These are phyloP conservation scores for Garrulus glandarius DNA, from an alignment of 2,797 vertebrate species.

Conservation along the genomic window DNA sequence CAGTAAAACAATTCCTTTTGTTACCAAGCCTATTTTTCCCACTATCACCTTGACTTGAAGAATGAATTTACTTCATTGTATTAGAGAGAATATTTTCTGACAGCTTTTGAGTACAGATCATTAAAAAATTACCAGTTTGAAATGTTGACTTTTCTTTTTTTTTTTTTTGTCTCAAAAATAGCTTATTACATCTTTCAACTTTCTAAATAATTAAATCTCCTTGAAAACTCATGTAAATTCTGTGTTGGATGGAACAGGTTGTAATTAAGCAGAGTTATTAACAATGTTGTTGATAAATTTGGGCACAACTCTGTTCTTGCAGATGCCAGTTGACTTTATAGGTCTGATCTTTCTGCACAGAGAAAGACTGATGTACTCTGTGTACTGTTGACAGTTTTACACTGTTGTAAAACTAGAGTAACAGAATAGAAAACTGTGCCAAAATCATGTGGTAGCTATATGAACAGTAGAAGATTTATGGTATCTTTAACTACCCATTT, in stretches of 20 bases:
- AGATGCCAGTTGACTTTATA: not conserved
- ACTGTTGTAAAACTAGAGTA: not conserved
- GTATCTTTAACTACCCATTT: not conserved
- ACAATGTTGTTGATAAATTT: conserved; percentile 43
- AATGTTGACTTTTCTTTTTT: conserved; percentile 60
- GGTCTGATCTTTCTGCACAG: not conserved
- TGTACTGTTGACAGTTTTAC: not conserved
- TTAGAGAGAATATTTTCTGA: conserved; percentile 54
- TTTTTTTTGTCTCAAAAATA: conserved; percentile 34
- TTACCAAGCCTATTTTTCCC: not conserved
- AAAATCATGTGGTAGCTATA: not conserved
- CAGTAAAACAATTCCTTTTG: conserved; percentile 31
- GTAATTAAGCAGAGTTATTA: conserved; percentile 57
- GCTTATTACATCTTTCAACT: conserved; percentile 54
- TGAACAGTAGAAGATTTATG: not conserved
- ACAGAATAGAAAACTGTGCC: not conserved
- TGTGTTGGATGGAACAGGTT: conserved; percentile 16
- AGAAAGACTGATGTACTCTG: not conserved
- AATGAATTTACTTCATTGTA: conserved; percentile 34
- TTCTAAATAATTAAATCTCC: conserved; percentile 57
- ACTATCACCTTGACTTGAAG: not conserved
- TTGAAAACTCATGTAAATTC: conserved; percentile 40
- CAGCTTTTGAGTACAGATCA: conserved; percentile 58
- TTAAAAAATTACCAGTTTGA: conserved; percentile 57
- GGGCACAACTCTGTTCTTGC: not conserved